A percentile compares a stretch with the other conserved stretches of the same genome.
phyloP scores from a whole-genome alignment of 2,113 vertebrate species.

The Raja brachyura region DNA sequence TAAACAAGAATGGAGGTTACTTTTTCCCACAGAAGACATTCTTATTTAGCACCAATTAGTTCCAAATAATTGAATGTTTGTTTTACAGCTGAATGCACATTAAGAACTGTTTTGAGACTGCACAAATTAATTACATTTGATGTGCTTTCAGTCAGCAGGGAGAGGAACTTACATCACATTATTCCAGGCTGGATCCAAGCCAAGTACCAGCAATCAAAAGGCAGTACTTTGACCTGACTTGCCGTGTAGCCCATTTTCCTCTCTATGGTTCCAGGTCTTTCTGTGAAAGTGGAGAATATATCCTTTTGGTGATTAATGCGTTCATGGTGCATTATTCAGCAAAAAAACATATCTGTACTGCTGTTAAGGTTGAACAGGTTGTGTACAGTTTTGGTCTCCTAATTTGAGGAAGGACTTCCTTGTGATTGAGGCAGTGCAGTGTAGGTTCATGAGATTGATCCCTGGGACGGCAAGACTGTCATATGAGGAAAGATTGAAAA shows the following conservation, averaged over 20 bases:
- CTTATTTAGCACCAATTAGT: conserved; percentile 26
- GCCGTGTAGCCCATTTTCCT: background rate
- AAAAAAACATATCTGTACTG: background rate
- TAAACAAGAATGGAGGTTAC: background rate
- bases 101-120: conserved; percentile 27
- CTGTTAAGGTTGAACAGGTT: background rate
- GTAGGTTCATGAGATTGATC: too few species aligned
- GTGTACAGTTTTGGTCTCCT: too few species aligned
- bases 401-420: too few species aligned
- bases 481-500: too few species aligned
- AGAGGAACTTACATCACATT: background rate
- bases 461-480: too few species aligned
- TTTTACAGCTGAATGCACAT: conserved; percentile 27
- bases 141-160: conserved; percentile 19
- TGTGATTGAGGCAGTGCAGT: too few species aligned
- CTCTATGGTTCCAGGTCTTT: background rate
- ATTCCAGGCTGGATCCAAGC: conserved; percentile 6
- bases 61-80: conserved; percentile 36
- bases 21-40: conserved; percentile 23
- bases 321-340: background rate
- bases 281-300: background rate
- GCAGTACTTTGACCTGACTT: background rate
- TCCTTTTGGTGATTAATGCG: background rate
- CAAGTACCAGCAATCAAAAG: background rate
- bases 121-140: conserved; percentile 30